Evolutionary conservation across 2,888 invertebrate genomes (phyloP).

Genomic region (Philereme vetulata): DNA sequence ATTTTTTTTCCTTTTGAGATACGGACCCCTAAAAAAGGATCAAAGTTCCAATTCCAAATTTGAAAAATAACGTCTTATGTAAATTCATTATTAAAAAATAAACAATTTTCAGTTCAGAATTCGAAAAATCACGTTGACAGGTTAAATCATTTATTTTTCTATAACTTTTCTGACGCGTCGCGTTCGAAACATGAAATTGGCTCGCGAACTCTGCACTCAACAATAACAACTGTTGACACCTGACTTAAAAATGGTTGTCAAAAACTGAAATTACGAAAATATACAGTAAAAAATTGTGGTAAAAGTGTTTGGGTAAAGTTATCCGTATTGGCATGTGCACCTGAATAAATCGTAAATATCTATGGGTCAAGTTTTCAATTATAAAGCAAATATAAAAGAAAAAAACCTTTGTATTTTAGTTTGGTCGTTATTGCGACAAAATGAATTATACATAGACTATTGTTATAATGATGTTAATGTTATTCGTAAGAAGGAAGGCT

Average conservation of each 20-base stretch:
- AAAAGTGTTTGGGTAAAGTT: too few relatives aligned
- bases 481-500: slow-evolving; percentile 37
- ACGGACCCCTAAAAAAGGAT: too few relatives aligned
- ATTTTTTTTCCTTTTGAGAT: too few relatives aligned
- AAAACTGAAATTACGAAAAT: background rate
- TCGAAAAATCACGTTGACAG: slow-evolving; percentile 24
- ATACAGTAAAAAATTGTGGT: background rate
- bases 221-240: slow-evolving; percentile 12
- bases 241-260: background rate
- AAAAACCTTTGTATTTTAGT: slow-evolving; percentile 24
- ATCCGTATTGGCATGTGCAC: too few relatives aligned
- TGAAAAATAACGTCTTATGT: too few relatives aligned
- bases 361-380: slow-evolving; percentile 16
- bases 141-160: slow-evolving; percentile 21
- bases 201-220: slow-evolving; percentile 27
- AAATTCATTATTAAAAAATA: background rate
- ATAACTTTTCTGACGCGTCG: slow-evolving; percentile 18
- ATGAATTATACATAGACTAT: slow-evolving; percentile 36
- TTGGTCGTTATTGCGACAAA: slow-evolving; percentile 29
- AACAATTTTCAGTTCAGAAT: slow-evolving; percentile 19
- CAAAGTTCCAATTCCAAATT: too few relatives aligned
- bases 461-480: slow-evolving; percentile 35
- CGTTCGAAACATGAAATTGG: slow-evolving; percentile 33
- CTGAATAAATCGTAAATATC: background rate
- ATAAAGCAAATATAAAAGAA: slow-evolving; percentile 7